Percentiles rank a stretch among this genome's conserved stretches.
phyloP scores from a whole-genome alignment of 2,797 vertebrate species.

The Clamator glandarius region DNA sequence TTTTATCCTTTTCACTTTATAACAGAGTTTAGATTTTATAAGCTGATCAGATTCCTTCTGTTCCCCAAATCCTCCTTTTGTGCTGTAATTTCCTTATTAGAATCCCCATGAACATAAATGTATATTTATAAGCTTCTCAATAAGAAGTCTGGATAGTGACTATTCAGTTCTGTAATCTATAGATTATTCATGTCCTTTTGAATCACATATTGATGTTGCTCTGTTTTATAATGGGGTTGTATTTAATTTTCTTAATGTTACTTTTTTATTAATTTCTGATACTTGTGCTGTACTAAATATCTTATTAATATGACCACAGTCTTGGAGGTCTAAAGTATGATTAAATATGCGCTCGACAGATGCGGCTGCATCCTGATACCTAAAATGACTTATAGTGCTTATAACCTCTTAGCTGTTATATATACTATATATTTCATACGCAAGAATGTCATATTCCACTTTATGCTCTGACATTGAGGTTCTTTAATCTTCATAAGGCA shows the following conservation, averaged over 20 bases:
- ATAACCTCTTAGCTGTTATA: not conserved
- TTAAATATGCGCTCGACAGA: slow-evolving; percentile 48
- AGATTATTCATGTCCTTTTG: slow-evolving; percentile 32
- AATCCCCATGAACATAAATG: not conserved
- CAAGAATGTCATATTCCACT: not conserved
- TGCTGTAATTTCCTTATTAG: not conserved
- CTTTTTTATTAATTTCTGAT: slow-evolving; percentile 69
- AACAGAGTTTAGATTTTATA: not conserved
- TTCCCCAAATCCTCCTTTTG: not conserved
- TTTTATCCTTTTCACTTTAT: not conserved
- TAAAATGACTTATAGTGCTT: not conserved
- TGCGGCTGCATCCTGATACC: slow-evolving; percentile 54
- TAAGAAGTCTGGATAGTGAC: not conserved
- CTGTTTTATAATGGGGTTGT: slow-evolving; percentile 30
- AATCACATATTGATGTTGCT: slow-evolving; percentile 59
- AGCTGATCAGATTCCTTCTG: not conserved
- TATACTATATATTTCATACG: not conserved
- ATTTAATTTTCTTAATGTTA: slow-evolving; percentile 69
- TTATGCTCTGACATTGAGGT: not conserved
- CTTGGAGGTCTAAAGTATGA: slow-evolving; percentile 13
- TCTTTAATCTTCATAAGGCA: not conserved
- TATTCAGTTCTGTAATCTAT: slow-evolving; percentile 9
- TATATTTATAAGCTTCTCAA: not conserved
- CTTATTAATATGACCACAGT: slow-evolving; percentile 46
- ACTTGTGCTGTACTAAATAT: slow-evolving; percentile 37